phyloP scores from a whole-genome alignment of 2,888 invertebrate genomes.

The Polydesmus complanatus region DNA sequence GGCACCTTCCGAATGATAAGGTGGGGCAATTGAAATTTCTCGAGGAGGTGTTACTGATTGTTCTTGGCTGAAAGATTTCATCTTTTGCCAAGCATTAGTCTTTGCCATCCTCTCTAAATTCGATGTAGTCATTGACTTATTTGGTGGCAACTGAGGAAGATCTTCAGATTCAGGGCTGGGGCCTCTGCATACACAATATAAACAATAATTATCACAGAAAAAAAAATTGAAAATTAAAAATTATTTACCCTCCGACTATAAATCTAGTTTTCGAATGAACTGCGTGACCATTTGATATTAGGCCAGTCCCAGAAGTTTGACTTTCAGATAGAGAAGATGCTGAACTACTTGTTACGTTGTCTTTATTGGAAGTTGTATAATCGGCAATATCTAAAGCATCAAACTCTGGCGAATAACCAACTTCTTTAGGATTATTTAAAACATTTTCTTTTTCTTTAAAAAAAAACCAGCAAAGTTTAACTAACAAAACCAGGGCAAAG shows the following conservation, averaged over 20 bases:
- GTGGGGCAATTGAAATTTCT: neutral
- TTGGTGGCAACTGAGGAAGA: neutral
- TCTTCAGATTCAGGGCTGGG: neutral
- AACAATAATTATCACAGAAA: no score
- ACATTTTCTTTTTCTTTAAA: neutral
- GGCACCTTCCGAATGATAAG: neutral
- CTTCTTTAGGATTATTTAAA: no score
- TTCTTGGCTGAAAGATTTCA: neutral
- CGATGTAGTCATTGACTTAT: neutral
- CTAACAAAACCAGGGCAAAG: no score
- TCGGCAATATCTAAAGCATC: neutral
- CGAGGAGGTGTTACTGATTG: neutral
- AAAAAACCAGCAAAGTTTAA: neutral
- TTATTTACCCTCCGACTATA: neutral
- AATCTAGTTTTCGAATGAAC: neutral
- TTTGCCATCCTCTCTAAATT: neutral
- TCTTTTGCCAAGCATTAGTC: neutral
- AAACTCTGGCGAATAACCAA: neutral
- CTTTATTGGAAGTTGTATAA: neutral
- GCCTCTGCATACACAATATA: neutral
- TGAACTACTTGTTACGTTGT: neutral
- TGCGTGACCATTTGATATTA: neutral
- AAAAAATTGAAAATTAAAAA: no score
- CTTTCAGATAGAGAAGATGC: neutral
- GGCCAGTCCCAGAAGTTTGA: neutral